A percentile compares a stretch with the other conserved stretches of the same genome.
Conservation (phyloP, 2,797 vertebrate species). For the Brachyrhaphis roseni region DNA sequence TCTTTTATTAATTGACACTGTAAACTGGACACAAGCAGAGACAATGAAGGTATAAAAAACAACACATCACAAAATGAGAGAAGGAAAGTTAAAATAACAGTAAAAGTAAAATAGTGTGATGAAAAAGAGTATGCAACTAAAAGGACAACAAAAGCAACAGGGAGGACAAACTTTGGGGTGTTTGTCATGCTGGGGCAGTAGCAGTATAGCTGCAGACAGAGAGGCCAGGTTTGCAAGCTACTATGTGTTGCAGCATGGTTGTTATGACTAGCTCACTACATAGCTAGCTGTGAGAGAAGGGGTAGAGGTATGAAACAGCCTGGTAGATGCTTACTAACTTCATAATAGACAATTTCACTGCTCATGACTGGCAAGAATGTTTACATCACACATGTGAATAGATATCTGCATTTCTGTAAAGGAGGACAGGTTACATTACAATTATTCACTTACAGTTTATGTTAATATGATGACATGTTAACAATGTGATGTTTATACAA, state of each 20-base stretch:
- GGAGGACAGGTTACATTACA: neutral
- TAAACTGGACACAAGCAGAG: slow-evolving; percentile 55
- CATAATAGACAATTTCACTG: neutral
- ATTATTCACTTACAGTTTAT: neutral
- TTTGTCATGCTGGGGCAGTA: slow-evolving; percentile 82
- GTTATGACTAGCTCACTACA: slow-evolving; percentile 54
- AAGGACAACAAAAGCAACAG: slow-evolving; percentile 27
- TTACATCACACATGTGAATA: neutral
- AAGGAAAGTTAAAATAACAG: slow-evolving; percentile 37
- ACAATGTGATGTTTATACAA: neutral
- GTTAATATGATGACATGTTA: neutral
- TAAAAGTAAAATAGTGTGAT: slow-evolving; percentile 48
- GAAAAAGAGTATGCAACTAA: slow-evolving; percentile 37
- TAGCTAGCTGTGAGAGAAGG: slow-evolving; percentile 26
- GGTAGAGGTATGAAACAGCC: slow-evolving; percentile 14
- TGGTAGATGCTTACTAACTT: neutral
- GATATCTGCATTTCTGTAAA: neutral
- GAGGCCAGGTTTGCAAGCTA: slow-evolving; percentile 64
- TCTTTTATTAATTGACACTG: slow-evolving; percentile 21
- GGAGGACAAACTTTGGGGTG: slow-evolving; percentile 52
- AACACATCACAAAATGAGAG: neutral
- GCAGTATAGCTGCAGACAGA: slow-evolving; percentile 73
- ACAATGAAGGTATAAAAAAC: slow-evolving; percentile 49
- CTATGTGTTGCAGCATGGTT: slow-evolving; percentile 68
- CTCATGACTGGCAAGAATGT: neutral